Percentiles rank a stretch among this genome's conserved stretches.
These are phyloP conservation scores for Axea sp. DNA, from an alignment of 2,888 invertebrate species.

Conservation along the genomic window DNA sequence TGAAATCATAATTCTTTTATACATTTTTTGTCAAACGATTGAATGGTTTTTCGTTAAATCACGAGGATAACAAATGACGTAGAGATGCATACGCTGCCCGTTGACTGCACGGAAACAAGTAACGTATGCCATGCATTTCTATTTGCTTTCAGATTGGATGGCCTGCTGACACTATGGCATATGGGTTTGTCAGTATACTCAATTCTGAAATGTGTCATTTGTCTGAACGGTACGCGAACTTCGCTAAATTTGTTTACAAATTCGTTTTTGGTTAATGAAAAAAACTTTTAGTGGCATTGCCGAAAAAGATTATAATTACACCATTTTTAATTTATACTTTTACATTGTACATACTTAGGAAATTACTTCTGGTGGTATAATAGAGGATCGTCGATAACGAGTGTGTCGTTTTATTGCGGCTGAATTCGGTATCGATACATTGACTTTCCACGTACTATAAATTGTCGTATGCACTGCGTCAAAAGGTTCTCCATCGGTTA, in stretches of 20 bases:
- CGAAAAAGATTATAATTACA: too few relatives aligned
- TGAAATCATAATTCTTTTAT: too few relatives aligned
- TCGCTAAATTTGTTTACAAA: conserved; percentile 5
- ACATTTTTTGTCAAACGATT: too few relatives aligned
- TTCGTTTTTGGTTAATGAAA: conserved; percentile 47
- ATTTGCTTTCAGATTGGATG: conserved; percentile 71
- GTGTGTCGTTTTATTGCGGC: conserved; percentile 49
- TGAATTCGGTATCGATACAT: conserved; percentile 75
- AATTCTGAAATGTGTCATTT: conserved; percentile 71
- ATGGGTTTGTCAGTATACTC: conserved; percentile 69
- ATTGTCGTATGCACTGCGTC: conserved; percentile 71
- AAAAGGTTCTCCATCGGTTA: conserved; percentile 81
- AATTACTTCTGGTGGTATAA: conserved; percentile 77
- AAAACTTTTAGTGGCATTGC: conserved; percentile 30
- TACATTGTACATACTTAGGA: conserved; percentile 74
- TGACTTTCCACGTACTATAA: conserved; percentile 63
- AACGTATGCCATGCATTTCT: conserved; percentile 70
- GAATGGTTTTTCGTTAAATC: conserved; percentile 15
- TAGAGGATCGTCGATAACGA: conserved; percentile 72
- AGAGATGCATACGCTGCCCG: conserved; percentile 54
- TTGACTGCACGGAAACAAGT: conserved; percentile 55
- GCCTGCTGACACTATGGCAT: conserved; percentile 69
- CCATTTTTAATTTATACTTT: too few relatives aligned
- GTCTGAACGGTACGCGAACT: conserved; percentile 20
- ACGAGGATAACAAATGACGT: conserved; percentile 40